Evolutionary conservation across 2,888 invertebrate genomes (phyloP).

Genomic region (Glaucopsyche alexis): DNA sequence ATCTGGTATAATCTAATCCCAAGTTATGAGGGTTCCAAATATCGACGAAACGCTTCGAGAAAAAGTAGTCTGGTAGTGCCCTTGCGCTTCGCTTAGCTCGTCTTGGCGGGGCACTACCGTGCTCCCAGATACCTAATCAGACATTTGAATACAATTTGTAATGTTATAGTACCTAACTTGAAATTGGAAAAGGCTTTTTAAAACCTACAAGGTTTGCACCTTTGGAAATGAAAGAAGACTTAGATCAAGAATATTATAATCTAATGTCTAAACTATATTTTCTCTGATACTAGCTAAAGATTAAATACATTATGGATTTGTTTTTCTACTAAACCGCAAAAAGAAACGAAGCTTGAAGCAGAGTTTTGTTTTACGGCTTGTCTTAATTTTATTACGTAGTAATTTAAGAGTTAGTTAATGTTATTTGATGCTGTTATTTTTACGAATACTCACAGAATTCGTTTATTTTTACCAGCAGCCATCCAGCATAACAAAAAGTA

Average conservation of each 20-base stretch:
- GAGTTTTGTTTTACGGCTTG: constrained; percentile 14
- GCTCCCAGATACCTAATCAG: no score
- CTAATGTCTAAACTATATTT: neutral
- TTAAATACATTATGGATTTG: neutral
- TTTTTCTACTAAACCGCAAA: neutral
- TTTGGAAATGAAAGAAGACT: no score
- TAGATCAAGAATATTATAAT: no score
- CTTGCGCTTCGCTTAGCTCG: no score
- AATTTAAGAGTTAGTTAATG: neutral
- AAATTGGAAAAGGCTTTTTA: no score
- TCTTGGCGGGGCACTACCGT: no score
- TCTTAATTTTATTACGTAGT: constrained; percentile 7
- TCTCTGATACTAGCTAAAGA: neutral
- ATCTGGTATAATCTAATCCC: no score
- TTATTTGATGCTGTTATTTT: constrained; percentile 16
- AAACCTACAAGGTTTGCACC: no score
- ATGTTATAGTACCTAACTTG: no score
- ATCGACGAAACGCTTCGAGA: no score
- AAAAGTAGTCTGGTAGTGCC: no score
- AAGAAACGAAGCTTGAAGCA: neutral
- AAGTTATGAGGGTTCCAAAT: no score
- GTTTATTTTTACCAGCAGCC: neutral
- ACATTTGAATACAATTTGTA: neutral
- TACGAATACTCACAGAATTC: neutral
- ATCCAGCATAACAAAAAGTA: neutral